These are phyloP conservation scores for Ovis canadensis DNA, from an alignment of 2,113 vertebrate species.

Conservation along the genomic window DNA sequence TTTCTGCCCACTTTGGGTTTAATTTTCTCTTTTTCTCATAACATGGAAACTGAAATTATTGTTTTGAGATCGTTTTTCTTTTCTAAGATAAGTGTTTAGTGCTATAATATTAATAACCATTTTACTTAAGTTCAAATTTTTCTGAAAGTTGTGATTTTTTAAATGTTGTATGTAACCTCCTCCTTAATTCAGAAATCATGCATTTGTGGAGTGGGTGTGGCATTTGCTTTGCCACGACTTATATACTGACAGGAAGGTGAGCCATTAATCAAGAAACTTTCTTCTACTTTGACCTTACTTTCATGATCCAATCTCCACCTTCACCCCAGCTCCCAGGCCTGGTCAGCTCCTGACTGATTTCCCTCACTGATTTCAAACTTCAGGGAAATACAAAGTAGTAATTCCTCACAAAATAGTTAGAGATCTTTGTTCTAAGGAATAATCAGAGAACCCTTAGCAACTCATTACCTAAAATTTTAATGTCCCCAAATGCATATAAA, in stretches of 20 bases:
- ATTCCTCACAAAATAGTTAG: not conserved
- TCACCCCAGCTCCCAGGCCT: not conserved
- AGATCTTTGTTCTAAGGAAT: constrained; percentile 1
- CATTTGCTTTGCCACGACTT: not conserved
- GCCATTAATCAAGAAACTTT: not conserved
- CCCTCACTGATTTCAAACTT: not conserved
- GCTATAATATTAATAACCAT: not conserved
- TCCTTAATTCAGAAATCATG: not conserved
- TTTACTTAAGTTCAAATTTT: not conserved
- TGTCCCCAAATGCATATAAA: not conserved
- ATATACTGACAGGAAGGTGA: not conserved
- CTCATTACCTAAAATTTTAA: not conserved
- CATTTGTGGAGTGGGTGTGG: not conserved
- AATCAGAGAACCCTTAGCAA: not conserved
- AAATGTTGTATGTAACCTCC: not conserved
- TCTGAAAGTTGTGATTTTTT: not conserved
- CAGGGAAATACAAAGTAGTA: not conserved
- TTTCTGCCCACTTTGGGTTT: not conserved
- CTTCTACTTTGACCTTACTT: not conserved
- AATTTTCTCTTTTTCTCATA: not conserved
- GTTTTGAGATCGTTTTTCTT: not conserved
- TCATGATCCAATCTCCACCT: not conserved
- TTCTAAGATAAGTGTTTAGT: not conserved
- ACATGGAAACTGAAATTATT: not conserved
- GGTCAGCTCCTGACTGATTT: not conserved